Evolutionary conservation across 2,113 vertebrate species (phyloP).

Genomic region (Paratilapia polleni): DNA sequence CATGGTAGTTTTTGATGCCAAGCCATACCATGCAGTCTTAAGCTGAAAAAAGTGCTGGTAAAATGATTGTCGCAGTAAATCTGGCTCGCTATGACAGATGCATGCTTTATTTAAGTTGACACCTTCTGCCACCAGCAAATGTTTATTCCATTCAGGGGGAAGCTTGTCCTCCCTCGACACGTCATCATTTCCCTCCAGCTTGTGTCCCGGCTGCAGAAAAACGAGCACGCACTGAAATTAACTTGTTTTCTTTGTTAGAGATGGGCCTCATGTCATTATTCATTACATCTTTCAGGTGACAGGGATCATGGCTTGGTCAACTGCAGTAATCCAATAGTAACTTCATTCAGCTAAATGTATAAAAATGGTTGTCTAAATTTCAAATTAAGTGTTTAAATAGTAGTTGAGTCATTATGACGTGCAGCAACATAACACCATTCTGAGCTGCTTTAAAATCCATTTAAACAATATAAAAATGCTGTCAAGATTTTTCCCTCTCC

Average conservation of each 20-base stretch:
- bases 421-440: background rate
- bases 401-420: background rate
- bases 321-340: background rate
- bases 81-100: background rate
- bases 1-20: background rate
- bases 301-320: background rate
- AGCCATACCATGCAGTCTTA: background rate
- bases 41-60: background rate
- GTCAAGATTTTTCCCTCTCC: background rate
- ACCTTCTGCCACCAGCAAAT: no score
- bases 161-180: no score
- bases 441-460: background rate
- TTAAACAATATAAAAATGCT: background rate
- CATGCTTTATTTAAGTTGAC: background rate
- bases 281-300: no score
- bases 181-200: no score
- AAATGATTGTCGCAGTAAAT: background rate
- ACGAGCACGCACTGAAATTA: rapidly evolving
- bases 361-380: rapidly evolving
- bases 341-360: rapidly evolving
- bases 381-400: background rate
- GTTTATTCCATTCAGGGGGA: no score
- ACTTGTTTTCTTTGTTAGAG: background rate
- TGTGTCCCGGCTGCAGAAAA: no score
- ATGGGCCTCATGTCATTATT: background rate